Conservation (phyloP, 2,797 vertebrate species). For the Cetoscarus ocellatus region DNA sequence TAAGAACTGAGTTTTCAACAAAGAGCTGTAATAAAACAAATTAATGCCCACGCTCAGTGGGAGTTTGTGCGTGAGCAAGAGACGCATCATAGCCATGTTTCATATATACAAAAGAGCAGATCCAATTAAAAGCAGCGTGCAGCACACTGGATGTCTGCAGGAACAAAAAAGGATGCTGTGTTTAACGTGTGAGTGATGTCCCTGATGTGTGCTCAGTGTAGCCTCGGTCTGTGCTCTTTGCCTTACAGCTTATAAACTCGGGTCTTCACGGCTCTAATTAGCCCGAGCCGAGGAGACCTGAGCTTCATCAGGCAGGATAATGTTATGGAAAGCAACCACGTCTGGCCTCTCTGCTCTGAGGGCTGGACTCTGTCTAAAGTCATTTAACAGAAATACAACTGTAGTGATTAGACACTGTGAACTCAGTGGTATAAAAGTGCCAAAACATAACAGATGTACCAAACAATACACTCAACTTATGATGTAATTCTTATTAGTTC, state of each 20-base stretch:
- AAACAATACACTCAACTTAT: too few species aligned
- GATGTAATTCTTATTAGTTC: too few species aligned
- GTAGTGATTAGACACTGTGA: conserved; percentile 50
- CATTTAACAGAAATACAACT: conserved; percentile 40
- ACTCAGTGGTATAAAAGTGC: neutral
- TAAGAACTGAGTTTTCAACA: neutral
- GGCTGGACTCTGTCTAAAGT: conserved; percentile 46
- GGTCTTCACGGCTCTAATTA: conserved; percentile 67
- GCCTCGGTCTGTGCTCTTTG: conserved; percentile 44
- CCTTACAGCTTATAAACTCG: conserved; percentile 54
- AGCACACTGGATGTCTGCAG: conserved; percentile 24
- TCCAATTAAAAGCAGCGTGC: conserved; percentile 49
- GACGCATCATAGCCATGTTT: conserved; percentile 14
- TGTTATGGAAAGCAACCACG: conserved; percentile 50
- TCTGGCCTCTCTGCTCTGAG: conserved; percentile 41
- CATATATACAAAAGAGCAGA: conserved; percentile 29
- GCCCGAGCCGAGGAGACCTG: conserved; percentile 46
- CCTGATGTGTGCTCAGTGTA: conserved; percentile 43
- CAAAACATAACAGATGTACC: too few species aligned
- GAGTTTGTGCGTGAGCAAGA: conserved; percentile 5
- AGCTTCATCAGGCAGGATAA: conserved; percentile 56
- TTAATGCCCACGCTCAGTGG: conserved; percentile 19
- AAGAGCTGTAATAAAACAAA: conserved; percentile 18
- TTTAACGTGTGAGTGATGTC: conserved; percentile 57
- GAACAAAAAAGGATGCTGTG: conserved; percentile 14